Conservation (phyloP, 1,140 invertebrate genomes). For the Bombus difficillimus region DNA sequence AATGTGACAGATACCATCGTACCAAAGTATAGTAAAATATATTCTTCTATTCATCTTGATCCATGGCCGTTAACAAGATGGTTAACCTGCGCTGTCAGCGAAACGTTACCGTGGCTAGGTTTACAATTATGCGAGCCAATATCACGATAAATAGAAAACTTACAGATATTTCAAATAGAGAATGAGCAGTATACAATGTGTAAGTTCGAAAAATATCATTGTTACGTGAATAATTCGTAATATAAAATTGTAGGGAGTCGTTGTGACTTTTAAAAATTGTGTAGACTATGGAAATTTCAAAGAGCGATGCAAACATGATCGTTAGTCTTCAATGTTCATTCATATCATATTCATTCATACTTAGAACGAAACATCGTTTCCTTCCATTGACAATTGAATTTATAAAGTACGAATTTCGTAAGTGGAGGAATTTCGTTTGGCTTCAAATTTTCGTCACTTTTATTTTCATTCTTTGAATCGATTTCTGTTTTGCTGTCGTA, state of each 20-base stretch:
- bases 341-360: background rate
- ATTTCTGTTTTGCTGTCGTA: background rate
- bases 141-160: conserved; percentile 38
- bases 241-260: background rate
- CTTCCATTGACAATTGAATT: background rate
- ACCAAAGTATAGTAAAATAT: conserved; percentile 16
- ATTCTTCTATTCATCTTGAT: conserved; percentile 47
- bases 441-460: background rate
- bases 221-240: background rate
- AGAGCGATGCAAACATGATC: background rate
- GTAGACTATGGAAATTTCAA: too few species aligned
- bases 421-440: background rate
- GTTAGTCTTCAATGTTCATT: background rate
- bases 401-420: background rate
- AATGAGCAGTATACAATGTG: background rate
- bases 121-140: conserved; percentile 62
- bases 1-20: conserved; percentile 29
- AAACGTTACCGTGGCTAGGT: conserved; percentile 51
- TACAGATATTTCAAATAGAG: conserved; percentile 10
- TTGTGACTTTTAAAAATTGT: background rate
- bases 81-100: conserved; percentile 49
- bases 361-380: too few species aligned
- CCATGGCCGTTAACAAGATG: conserved; percentile 47
- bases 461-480: background rate
- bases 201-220: background rate